Evolutionary conservation across 2,797 vertebrate species (phyloP), one percentile per base, ranked within the genome.

Genomic region (Coccyzus lansbergi): DNA sequence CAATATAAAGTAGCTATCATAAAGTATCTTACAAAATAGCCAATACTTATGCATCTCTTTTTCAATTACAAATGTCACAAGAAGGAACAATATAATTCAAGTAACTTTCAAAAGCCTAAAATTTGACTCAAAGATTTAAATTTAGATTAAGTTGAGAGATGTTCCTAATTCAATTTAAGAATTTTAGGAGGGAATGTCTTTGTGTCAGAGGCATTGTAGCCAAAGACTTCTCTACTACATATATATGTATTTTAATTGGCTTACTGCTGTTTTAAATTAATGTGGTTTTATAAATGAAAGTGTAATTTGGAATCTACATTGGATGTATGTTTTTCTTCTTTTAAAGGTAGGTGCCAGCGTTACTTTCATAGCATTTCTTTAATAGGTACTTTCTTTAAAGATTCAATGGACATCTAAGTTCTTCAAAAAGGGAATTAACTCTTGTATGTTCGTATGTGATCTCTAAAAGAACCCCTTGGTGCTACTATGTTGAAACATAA

Each of bases 391-490:
- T 82, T 77, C 20, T 28, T 53, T 78, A 76, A 53, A 82, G 10
- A 12, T 46, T 60, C 17, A 6, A 1, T 55, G 14, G 48, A 90
- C 90, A 53, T 34, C 16, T 55, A 38, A 59, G 8, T 24, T 75
- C 6, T 64, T 85, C 44, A 52, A 29, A 24, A 16, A 24, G 7
- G 20, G 17, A 56, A 46, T 62, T 56, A 62, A 48, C 2, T 79
- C 38, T 44, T 4, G 12, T 5, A 26, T 18, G 5, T 33, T 82
- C 63, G 11, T 44, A 18, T n/a, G 31, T 28, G 11, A 52, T 44
- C 28, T 76, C 34, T n/a, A 2, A 0, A 6, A 29, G 42, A 62
- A 4, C 6, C 2, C 10, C 6, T 56, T 64, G 3, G 9, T 65
- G 19, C 8, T 65, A 15, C 29, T 48, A 7, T 68, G 20, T 31